Evolutionary conservation across 2,113 vertebrate genomes (phyloP), one percentile per base, ranked within the genome.

Genomic region (Cricetomys ansorgei): DNA sequence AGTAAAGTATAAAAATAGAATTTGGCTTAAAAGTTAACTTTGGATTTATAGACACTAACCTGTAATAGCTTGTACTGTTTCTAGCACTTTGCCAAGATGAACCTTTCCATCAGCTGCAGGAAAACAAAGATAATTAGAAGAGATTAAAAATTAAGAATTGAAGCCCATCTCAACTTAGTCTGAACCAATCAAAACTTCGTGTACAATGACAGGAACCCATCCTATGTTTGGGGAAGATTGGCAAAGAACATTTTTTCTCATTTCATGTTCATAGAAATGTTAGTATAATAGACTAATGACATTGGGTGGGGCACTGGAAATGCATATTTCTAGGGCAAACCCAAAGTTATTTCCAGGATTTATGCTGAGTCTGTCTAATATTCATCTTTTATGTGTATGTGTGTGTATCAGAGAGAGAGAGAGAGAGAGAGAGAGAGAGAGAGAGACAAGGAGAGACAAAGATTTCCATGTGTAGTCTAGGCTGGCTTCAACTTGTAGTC

Each of bases 121-220:
- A 94, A 93, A 93, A n/a, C n/a, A 91, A 88, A 45, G 50, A 93
- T 29, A 80, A 84, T 70, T 45, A 72, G 45, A 89, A 69, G 29
- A 12, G 7, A 45, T 53, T 89, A 86, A 75, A 92, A 80, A 86
- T 80, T 65, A 86, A 70, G 40, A 89, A n/a, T 48, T 37, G 70
- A n/a, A 53, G 15, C 55, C 13, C 23, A 77, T 3, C 13, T 57
- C 53, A 65, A 77, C 43, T 84, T 76, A 88, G 91, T 53, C 37
- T 65, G 25, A 94, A 27, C 64, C 48, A 59, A 79, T 29, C 6
- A 53, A 87, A 96, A 69, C 57, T 67, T 40, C 1, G 48, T 37
- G n/a, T 45, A 11, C 16, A 83, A 59, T 92, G 8, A 62, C 37
- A 92, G 89, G 25, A 75, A 53, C 27, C 57, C 27, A 50, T 76